A percentile compares a stretch with the other conserved stretches of the same genome.
Conservation (phyloP, 2,888 invertebrate species). For the Drosophila fulvimacula region DNA sequence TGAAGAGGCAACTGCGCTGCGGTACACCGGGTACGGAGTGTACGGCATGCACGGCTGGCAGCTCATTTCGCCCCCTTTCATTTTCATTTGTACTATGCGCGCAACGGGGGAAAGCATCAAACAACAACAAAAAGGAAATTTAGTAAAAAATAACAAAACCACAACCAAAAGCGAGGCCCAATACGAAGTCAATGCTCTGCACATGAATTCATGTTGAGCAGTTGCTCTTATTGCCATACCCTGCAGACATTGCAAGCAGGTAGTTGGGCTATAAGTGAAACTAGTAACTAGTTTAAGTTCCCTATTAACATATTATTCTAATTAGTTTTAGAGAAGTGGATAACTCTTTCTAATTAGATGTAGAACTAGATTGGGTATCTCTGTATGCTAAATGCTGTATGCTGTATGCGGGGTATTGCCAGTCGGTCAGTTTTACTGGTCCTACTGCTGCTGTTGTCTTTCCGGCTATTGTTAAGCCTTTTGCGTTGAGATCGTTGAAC, state of each 20-base stretch:
- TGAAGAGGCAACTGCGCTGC: conserved; percentile 9
- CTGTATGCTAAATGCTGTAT: too few relatives aligned
- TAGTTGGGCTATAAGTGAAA: not conserved
- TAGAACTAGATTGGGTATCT: too few relatives aligned
- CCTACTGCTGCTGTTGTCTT: conserved; percentile 31
- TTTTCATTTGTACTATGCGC: conserved; percentile 34
- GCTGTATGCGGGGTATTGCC: too few relatives aligned
- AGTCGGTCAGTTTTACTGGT: not conserved
- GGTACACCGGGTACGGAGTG: not conserved
- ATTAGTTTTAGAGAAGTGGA: not conserved
- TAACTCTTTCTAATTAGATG: too few relatives aligned
- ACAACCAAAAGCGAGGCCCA: conserved; percentile 64
- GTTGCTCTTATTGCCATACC: conserved; percentile 41
- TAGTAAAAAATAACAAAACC: conserved; percentile 27
- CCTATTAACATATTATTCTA: not conserved
- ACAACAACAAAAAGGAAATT: conserved; percentile 32
- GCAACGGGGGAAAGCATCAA: conserved; percentile 8
- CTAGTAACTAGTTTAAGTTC: not conserved
- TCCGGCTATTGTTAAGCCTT: conserved; percentile 75
- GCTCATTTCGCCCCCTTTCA: conserved; percentile 65
- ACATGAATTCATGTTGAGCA: conserved; percentile 71
- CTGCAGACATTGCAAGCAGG: not conserved
- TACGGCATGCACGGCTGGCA: conserved; percentile 5
- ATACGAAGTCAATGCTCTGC: conserved; percentile 71
- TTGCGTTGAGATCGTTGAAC: conserved; percentile 59